phyloP scores from a whole-genome alignment of 1,140 invertebrate genomes.

The Magallana angulata region DNA sequence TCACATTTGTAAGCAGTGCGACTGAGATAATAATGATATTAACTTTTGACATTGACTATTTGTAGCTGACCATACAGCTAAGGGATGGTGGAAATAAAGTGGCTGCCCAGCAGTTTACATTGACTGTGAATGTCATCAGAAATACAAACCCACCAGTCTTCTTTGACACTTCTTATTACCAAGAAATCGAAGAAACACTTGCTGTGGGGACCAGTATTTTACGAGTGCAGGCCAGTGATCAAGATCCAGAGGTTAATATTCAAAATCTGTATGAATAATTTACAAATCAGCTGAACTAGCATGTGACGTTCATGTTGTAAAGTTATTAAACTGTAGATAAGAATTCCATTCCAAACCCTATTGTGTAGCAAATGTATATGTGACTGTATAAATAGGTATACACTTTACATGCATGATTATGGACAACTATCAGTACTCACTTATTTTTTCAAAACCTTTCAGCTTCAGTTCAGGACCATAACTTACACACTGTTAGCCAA shows the following conservation, averaged over 20 bases:
- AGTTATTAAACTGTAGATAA: too few species aligned
- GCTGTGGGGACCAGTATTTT: constrained; percentile 54
- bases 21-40: background rate
- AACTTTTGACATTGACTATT: constrained; percentile 39
- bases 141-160: constrained; percentile 70
- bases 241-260: constrained; percentile 61
- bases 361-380: too few species aligned
- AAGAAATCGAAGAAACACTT: constrained; percentile 59
- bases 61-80: constrained; percentile 61
- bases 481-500: constrained; percentile 59
- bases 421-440: too few species aligned
- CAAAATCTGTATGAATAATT: too few species aligned
- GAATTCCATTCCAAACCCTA: too few species aligned
- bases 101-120: constrained; percentile 52
- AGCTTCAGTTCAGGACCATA: constrained; percentile 64
- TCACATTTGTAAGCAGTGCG: too few species aligned
- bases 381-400: too few species aligned
- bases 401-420: too few species aligned
- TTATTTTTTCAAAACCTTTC: background rate
- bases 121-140: constrained; percentile 64
- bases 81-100: constrained; percentile 59
- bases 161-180: constrained; percentile 58
- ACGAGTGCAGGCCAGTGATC: constrained; percentile 65
- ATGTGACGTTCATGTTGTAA: too few species aligned
- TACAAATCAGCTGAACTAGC: too few species aligned